Conservation (phyloP, 2,888 invertebrate species). For the Meghimatium bilineatum region DNA sequence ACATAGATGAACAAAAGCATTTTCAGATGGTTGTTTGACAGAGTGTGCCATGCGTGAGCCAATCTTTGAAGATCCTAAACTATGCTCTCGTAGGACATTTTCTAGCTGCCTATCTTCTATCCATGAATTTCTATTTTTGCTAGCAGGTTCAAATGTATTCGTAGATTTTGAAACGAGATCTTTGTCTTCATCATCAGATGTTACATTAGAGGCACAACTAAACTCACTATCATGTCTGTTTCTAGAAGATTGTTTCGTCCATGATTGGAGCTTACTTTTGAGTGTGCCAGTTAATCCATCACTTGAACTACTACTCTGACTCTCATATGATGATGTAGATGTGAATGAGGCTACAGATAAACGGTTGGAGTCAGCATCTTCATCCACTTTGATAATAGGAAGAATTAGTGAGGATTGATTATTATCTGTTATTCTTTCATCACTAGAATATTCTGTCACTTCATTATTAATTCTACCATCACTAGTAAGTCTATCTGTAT, state of each 20-base stretch:
- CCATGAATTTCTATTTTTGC: background rate
- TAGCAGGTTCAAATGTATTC: conserved; percentile 30
- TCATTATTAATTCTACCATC: conserved; percentile 67
- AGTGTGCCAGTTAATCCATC: conserved; percentile 64
- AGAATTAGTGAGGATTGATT: conserved; percentile 59
- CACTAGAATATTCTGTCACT: conserved; percentile 69
- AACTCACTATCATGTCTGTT: conserved; percentile 42
- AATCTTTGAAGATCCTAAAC: conserved; percentile 63
- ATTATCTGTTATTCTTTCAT: conserved; percentile 54
- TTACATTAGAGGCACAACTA: conserved; percentile 34
- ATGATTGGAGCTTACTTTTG: conserved; percentile 64
- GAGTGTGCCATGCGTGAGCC: conserved; percentile 66
- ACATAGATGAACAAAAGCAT: background rate
- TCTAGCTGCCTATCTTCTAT: conserved; percentile 58
- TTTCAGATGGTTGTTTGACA: conserved; percentile 28
- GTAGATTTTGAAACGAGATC: conserved; percentile 6
- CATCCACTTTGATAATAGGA: conserved; percentile 44
- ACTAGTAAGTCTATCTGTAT: conserved; percentile 49
- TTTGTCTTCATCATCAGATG: conserved; percentile 41
- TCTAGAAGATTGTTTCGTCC: conserved; percentile 35
- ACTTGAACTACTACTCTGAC: conserved; percentile 56
- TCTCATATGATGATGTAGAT: conserved; percentile 68
- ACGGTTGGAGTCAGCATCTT: conserved; percentile 54
- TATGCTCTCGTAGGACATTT: conserved; percentile 61
- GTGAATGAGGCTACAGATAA: conserved; percentile 63